Conservation (phyloP, 2,888 invertebrate genomes). For the Hyposoter dolosus region DNA sequence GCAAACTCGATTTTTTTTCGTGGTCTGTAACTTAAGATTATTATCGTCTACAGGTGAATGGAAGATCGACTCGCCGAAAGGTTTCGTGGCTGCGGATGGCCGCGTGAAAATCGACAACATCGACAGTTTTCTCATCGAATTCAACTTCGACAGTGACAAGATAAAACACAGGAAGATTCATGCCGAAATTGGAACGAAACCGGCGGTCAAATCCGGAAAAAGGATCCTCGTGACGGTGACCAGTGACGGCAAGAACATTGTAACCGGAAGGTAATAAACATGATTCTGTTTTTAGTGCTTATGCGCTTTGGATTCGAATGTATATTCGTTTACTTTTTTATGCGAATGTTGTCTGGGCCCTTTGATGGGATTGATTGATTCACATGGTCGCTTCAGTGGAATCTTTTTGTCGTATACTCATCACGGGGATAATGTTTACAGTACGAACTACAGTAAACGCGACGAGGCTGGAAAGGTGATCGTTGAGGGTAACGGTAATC, state of each 20-base stretch:
- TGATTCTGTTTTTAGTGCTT: constrained; percentile 16
- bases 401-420: constrained; percentile 62
- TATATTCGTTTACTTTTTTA: not conserved
- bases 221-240: constrained; percentile 88
- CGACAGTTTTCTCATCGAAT: constrained; percentile 88
- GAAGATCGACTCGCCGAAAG: constrained; percentile 81
- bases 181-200: constrained; percentile 88
- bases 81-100: constrained; percentile 85
- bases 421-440: constrained; percentile 76
- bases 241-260: constrained; percentile 88
- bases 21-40: not conserved
- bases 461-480: constrained; percentile 89
- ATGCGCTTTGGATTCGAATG: not conserved
- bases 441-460: constrained; percentile 89
- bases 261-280: constrained; percentile 88
- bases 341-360: not conserved
- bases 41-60: constrained; percentile 74
- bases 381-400: constrained; percentile 53
- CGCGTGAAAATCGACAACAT: constrained; percentile 86
- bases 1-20: not conserved
- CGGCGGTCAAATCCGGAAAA: constrained; percentile 87
- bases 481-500: constrained; percentile 91
- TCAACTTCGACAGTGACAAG: constrained; percentile 88
- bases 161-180: constrained; percentile 89
- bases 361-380: constrained; percentile 40